Conservation (phyloP, 2,888 invertebrate species). For the Craniophora ligustri region DNA sequence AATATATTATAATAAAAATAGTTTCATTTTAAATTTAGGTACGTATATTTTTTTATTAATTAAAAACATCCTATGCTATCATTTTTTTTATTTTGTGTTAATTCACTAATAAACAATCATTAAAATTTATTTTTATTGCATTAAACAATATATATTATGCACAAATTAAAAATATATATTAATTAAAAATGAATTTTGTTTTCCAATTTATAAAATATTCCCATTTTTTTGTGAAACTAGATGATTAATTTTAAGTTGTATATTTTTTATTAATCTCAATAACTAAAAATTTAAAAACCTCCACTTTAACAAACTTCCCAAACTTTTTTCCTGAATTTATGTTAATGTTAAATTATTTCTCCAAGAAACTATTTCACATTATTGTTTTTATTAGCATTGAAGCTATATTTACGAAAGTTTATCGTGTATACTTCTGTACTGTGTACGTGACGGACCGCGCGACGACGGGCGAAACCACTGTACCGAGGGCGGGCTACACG, state of each 20-base stretch:
- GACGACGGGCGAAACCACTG: constrained; percentile 52
- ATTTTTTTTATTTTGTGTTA: no score
- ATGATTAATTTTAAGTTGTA: not conserved
- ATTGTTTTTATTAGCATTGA: constrained; percentile 9
- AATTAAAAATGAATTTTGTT: no score
- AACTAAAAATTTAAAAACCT: no score
- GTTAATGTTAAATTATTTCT: constrained; percentile 1
- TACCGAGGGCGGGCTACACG: constrained; percentile 61
- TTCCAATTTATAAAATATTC: no score
- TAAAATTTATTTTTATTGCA: no score
- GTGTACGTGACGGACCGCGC: constrained; percentile 26
- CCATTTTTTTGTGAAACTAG: not conserved
- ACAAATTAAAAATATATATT: no score
- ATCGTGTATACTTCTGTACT: constrained; percentile 10
- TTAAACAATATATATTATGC: no score
- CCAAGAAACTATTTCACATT: constrained; percentile 34
- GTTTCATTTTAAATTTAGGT: no score
- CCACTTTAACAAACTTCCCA: constrained; percentile 6
- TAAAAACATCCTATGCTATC: no score
- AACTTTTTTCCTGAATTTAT: constrained; percentile 19
- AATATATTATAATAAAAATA: no score
- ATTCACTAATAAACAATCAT: no score
- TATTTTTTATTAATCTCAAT: not conserved
- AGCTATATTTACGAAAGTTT: constrained; percentile 35
- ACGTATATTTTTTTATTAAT: no score